A percentile compares a stretch with the other conserved stretches of the same genome.
Conservation (phyloP, 2,797 vertebrate species). For the Poeciliopsis infans region DNA sequence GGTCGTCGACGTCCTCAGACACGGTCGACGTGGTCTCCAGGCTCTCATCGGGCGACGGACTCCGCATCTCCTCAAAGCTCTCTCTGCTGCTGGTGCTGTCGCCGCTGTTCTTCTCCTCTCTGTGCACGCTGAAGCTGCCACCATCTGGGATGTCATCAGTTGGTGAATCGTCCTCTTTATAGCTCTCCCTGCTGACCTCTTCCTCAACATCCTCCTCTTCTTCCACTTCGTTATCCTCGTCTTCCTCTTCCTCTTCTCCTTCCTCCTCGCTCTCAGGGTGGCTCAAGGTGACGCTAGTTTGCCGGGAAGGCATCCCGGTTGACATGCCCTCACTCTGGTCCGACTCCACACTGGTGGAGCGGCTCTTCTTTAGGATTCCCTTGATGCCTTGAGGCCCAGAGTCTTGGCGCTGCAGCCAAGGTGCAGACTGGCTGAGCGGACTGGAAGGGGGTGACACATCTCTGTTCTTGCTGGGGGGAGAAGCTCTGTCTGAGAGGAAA, state of each 20-base stretch:
- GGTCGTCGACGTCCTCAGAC: constrained; percentile 80
- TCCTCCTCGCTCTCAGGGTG: constrained; percentile 58
- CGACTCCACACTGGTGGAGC: constrained; percentile 76
- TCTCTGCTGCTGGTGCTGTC: constrained; percentile 56
- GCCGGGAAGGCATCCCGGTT: constrained; percentile 40
- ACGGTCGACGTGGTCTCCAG: constrained; percentile 66
- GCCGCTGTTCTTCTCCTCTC: constrained; percentile 33
- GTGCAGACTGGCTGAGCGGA: constrained; percentile 27
- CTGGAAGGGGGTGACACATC: constrained; percentile 44
- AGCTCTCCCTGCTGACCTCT: constrained; percentile 47
- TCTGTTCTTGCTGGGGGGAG: constrained; percentile 26
- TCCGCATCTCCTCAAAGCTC: constrained; percentile 71
- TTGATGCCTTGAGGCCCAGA: constrained; percentile 73
- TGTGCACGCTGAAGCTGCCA: constrained; percentile 30
- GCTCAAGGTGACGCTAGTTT: constrained; percentile 66
- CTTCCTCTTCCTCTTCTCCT: constrained; percentile 26
- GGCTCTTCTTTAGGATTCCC: constrained; percentile 83
- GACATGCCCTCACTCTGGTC: constrained; percentile 66
- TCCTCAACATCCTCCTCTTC: constrained; percentile 37
- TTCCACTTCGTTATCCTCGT: constrained; percentile 14
- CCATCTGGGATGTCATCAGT: constrained; percentile 59
- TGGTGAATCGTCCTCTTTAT: constrained; percentile 59
- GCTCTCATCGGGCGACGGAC: constrained; percentile 62
- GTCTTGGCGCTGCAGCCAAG: constrained; percentile 75
- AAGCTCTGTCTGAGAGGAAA: constrained; percentile 36